These are phyloP conservation scores for Chamaea fasciata DNA, from an alignment of 2,113 vertebrate genomes.

Conservation along the genomic window DNA sequence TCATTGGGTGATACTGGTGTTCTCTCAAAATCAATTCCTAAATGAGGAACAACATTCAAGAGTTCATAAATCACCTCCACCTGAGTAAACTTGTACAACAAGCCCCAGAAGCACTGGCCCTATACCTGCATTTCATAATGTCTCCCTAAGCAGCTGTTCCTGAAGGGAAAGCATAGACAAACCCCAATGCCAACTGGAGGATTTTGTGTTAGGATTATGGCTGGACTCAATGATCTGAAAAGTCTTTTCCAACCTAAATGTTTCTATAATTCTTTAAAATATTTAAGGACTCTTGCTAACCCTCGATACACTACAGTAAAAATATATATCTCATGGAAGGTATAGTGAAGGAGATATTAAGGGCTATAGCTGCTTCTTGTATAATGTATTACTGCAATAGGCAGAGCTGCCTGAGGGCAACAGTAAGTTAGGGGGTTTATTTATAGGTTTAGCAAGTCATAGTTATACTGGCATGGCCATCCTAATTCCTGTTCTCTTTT, in stretches of 20 bases:
- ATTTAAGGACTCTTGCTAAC: background rate
- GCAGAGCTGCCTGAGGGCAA: background rate
- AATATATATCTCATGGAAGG: background rate
- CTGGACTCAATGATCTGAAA: background rate
- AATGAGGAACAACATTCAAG: background rate
- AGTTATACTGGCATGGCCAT: background rate
- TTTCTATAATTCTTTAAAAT: background rate
- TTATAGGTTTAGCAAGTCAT: background rate
- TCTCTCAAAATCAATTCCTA: background rate
- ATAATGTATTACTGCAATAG: background rate
- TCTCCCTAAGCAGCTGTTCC: background rate
- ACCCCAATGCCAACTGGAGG: rapidly evolving
- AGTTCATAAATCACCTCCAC: background rate
- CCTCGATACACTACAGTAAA: background rate
- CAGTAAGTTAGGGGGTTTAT: background rate
- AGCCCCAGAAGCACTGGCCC: background rate
- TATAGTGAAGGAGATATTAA: background rate
- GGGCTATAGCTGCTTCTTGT: background rate
- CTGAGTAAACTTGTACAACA: background rate
- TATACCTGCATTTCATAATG: background rate
- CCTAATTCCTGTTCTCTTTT: background rate
- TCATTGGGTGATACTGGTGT: background rate
- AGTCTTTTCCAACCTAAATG: background rate
- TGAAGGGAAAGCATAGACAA: background rate
- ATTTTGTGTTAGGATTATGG: background rate